Evolutionary conservation across 2,888 invertebrate genomes (phyloP).

Genomic region (Drosophila affinis): DNA sequence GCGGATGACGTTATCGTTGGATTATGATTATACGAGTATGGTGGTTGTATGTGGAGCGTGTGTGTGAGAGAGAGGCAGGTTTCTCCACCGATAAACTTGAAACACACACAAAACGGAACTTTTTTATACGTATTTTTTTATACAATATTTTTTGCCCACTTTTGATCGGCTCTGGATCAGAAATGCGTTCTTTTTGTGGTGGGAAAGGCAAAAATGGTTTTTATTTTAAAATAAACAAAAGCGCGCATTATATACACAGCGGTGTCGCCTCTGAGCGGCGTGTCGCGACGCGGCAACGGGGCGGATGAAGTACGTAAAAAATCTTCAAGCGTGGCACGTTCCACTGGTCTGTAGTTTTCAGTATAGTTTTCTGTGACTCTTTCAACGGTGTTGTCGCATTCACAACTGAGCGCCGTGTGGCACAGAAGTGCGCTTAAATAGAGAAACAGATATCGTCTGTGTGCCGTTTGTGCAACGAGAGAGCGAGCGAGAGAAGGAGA

Average conservation of each 20-base stretch:
- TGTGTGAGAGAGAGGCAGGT: constrained; percentile 31
- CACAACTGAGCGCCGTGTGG: constrained; percentile 56
- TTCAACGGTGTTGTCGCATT: constrained; percentile 51
- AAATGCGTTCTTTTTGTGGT: constrained; percentile 81
- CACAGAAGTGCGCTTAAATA: constrained; percentile 59
- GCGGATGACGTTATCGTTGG: constrained; percentile 65
- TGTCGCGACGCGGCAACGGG: constrained; percentile 39
- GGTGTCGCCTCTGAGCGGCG: constrained; percentile 22
- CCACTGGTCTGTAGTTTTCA: constrained; percentile 17
- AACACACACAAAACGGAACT: constrained; percentile 21
- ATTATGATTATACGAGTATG: constrained; percentile 9
- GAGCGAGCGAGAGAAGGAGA: constrained; percentile 15
- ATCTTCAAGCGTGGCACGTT: constrained; percentile 30
- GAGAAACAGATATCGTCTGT: constrained; percentile 26
- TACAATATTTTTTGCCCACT: background rate
- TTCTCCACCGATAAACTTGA: constrained; percentile 22
- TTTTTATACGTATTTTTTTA: constrained; percentile 16
- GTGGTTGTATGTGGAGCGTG: background rate
- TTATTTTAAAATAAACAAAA: constrained; percentile 77
- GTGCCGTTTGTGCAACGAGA: constrained; percentile 18
- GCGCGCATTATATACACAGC: constrained; percentile 63
- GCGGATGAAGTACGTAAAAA: constrained; percentile 38
- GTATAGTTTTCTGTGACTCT: constrained; percentile 33
- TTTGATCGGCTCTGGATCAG: constrained; percentile 51
- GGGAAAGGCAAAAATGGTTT: constrained; percentile 79